Base-by-base conservation (phyloP, 2,113 vertebrate genomes). In the Ranitomeya variabilis region DNA sequence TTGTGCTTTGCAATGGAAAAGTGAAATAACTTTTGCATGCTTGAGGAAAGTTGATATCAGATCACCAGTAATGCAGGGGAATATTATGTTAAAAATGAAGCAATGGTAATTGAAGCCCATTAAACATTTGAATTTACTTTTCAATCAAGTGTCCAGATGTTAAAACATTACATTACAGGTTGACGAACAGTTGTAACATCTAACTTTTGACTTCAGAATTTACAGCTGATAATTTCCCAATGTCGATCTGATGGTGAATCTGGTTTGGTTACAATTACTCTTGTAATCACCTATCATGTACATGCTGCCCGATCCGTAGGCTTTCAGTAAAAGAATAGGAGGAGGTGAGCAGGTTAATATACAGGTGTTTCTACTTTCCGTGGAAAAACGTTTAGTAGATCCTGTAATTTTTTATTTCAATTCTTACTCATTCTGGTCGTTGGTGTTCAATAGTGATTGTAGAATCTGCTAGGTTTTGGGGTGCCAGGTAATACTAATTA, bases 1-100 rank as follows among this genome's bases (percentile, higher is more conserved):
- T 77, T 74, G 80, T 66, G 64, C 83, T 88, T 14, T 55, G 80
- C 71, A 57, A 78, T 83, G 80, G 80, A 83, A 84, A 76, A 87
- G 62, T 71, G n/a, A 71, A 84, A 69, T 23, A 71, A 60, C 60
- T 51, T 83, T 12, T 64, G 26, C 80, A 84, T 69, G 82, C 64
- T n/a, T 83, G 60, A 51, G 62, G 45, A 83, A 15, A 59, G 79
- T 81, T 81, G 54, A 21, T 83, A 62, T 71, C 64, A 55, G 51
- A 84, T 84, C 26, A 26, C 31, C 57, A 81, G 67, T 45, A 55
- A 71, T 4, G 37, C 54, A 21, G 51, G 64, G 31, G 14, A 69
- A 54, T 69, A 55, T 83, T 69, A 83, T 83, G 52, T 7, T 23
- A 83, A 76, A 51, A 52, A 51, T 76, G 26, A 26, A 4, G 45